Percentiles rank a stretch among this genome's conserved stretches.
Conservation (phyloP, 2,797 vertebrate species). For the Jordanella pulchra region DNA sequence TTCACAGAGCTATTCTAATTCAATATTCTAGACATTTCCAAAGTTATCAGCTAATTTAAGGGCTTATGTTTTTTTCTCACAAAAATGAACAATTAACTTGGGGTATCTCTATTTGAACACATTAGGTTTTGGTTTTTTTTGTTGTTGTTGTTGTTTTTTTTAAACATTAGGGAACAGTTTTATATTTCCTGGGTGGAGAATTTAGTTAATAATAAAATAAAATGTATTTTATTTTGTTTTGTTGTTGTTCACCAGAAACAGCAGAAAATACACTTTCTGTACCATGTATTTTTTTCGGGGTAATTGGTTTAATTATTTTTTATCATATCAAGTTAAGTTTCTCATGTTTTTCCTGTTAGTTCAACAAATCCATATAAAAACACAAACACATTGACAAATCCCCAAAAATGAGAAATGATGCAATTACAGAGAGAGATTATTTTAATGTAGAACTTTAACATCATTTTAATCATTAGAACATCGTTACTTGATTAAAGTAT, state of each 20-base stretch:
- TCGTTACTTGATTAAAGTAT: not conserved
- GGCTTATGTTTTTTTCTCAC: not conserved
- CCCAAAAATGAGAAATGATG: constrained; percentile 4
- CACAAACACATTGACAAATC: not conserved
- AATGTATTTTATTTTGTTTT: too few relatives aligned
- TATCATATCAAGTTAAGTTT: not conserved
- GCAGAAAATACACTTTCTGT: not conserved
- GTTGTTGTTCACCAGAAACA: not conserved
- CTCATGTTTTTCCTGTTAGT: not conserved
- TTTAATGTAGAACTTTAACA: constrained; percentile 16
- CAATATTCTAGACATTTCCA: not conserved
- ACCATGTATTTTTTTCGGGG: not conserved
- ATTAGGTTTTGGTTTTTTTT: too few relatives aligned
- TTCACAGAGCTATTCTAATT: not conserved
- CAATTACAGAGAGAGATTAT: not conserved
- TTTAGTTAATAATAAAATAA: too few relatives aligned
- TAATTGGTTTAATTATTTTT: not conserved
- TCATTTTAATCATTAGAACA: constrained; percentile 20
- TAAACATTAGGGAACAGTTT: too few relatives aligned
- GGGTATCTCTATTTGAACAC: not conserved
- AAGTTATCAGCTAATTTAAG: not conserved
- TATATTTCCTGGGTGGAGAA: too few relatives aligned
- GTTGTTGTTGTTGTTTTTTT: too few relatives aligned
- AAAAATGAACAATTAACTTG: not conserved
- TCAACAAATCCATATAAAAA: not conserved